Evolutionary conservation across 2,113 vertebrate species (phyloP).

Genomic region (Herpetotheres cachinnans): DNA sequence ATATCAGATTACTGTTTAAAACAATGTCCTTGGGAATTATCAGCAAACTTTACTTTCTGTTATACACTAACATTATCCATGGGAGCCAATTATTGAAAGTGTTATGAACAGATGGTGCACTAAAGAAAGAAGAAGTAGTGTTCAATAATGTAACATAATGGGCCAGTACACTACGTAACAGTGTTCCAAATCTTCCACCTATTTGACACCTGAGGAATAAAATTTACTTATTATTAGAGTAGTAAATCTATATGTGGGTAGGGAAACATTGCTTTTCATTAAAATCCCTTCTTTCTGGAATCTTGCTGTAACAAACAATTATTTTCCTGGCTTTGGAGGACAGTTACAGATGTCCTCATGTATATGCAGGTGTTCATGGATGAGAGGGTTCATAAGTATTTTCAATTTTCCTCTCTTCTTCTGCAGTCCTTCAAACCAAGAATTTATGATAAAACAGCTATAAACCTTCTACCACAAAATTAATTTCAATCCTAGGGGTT

Average conservation of each 20-base stretch:
- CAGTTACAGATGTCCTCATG: background rate
- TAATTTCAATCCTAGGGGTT: fast-evolving
- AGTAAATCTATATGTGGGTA: background rate
- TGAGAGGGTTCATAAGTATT: background rate
- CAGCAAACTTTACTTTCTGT: constrained; percentile 53
- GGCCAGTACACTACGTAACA: background rate
- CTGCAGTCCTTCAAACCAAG: background rate
- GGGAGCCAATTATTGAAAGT: constrained; percentile 24
- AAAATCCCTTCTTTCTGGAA: background rate
- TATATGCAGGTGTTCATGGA: background rate
- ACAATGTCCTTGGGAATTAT: constrained; percentile 32
- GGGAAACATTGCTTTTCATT: background rate
- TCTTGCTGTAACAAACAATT: background rate
- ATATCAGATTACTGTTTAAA: constrained; percentile 27
- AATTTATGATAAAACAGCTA: background rate
- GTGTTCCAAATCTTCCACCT: background rate
- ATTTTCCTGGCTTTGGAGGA: background rate
- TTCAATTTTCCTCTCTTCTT: background rate
- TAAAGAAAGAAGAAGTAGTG: background rate
- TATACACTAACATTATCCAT: constrained; percentile 3
- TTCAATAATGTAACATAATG: background rate
- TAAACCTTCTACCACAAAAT: background rate
- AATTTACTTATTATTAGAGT: background rate
- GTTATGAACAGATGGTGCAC: constrained; percentile 46
- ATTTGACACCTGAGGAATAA: background rate